Percentiles rank a stretch among this genome's conserved stretches.
These are phyloP conservation scores for Synergus umbraculus DNA, from an alignment of 2,888 invertebrate species.

Conservation along the genomic window DNA sequence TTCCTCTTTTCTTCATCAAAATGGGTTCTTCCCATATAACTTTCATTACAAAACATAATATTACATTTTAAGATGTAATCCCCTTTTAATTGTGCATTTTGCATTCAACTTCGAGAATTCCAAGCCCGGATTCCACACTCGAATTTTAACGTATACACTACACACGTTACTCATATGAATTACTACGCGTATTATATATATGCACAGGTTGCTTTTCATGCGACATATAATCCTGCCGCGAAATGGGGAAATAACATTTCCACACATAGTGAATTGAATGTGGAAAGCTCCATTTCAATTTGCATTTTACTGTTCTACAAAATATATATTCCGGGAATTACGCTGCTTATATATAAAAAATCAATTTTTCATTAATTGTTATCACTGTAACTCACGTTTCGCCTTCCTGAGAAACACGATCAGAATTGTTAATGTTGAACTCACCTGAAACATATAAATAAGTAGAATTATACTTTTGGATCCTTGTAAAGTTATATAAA, in stretches of 20 bases:
- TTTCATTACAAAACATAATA: neutral
- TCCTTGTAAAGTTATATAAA: neutral
- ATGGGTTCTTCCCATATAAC: too few relatives aligned
- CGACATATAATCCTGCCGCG: conserved; percentile 50
- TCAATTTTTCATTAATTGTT: neutral
- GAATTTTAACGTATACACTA: neutral
- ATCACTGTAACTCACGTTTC: conserved; percentile 20
- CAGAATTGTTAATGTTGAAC: neutral
- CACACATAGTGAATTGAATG: conserved; percentile 61
- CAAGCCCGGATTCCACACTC: neutral
- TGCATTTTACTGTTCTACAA: conserved; percentile 42
- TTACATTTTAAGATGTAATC: neutral
- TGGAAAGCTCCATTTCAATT: conserved; percentile 52
- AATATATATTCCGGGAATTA: conserved; percentile 40
- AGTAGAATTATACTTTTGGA: neutral
- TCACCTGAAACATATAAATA: conserved; percentile 13
- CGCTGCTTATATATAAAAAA: neutral
- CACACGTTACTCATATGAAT: neutral
- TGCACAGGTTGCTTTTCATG: conserved; percentile 33
- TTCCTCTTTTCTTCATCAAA: neutral
- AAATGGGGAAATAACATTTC: conserved; percentile 61
- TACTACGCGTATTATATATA: neutral
- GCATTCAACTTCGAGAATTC: neutral
- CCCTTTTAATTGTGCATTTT: neutral
- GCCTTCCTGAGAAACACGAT: neutral